A percentile compares a stretch with the other conserved stretches of the same genome.
Conservation (phyloP, 1,140 invertebrate species). For the Sycophila sp. region DNA sequence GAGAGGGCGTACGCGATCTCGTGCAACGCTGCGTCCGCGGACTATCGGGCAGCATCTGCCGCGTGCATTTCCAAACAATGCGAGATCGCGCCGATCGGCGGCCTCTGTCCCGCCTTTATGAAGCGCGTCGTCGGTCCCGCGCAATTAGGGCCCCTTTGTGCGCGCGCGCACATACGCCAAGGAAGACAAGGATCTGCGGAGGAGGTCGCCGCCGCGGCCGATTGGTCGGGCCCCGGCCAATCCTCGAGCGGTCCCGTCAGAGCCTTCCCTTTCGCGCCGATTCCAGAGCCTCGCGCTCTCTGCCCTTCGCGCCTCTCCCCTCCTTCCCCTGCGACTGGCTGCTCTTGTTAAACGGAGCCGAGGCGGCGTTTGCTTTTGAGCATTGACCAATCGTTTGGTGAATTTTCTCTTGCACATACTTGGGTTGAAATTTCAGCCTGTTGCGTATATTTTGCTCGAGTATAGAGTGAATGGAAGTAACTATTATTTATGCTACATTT, state of each 20-base stretch:
- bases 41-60: conserved; percentile 54
- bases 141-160: conserved; percentile 10
- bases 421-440: too few species aligned
- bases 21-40: neutral
- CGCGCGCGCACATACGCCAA: too few species aligned
- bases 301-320: neutral
- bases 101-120: neutral
- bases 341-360: too few species aligned
- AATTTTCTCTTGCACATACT: too few species aligned
- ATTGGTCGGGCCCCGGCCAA: neutral
- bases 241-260: too few species aligned
- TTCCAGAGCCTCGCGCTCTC: neutral
- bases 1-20: conserved; percentile 40
- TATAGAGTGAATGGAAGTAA: too few species aligned
- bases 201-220: neutral
- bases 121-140: neutral
- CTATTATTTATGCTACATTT: too few species aligned
- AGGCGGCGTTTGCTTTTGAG: too few species aligned
- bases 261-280: neutral
- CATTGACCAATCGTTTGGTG: too few species aligned
- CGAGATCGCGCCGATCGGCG: conserved; percentile 35
- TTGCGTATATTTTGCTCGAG: too few species aligned
- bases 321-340: neutral
- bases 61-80: conserved; percentile 66
- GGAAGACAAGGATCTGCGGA: conserved; percentile 1